Conservation (phyloP, 2,888 invertebrate genomes). For the Peribatodes rhomboidaria region DNA sequence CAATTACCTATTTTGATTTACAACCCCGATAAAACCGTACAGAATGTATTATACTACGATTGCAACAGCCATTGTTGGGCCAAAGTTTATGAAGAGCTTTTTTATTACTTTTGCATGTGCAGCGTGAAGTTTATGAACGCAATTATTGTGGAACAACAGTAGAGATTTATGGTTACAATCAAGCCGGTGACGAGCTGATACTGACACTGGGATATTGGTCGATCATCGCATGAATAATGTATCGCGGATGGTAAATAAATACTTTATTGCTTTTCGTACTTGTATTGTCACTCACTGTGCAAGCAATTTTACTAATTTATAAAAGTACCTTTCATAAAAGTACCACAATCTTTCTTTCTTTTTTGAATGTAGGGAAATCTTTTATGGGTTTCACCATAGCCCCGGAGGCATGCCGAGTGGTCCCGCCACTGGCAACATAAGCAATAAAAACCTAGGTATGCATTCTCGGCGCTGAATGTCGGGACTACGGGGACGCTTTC, state of each 20-base stretch:
- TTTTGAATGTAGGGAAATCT: no score
- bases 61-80: conserved; percentile 10
- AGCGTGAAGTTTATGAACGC: conserved; percentile 75
- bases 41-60: background rate
- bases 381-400: no score
- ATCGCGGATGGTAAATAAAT: background rate
- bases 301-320: no score
- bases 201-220: conserved; percentile 42
- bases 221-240: conserved; percentile 40
- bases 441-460: no score
- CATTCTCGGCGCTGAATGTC: no score
- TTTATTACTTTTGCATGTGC: conserved; percentile 77
- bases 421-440: no score
- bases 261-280: background rate
- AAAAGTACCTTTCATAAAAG: no score
- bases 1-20: no score
- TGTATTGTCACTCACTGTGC: no score
- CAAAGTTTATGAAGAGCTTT: conserved; percentile 55
- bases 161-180: conserved; percentile 47
- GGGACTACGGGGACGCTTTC: no score
- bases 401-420: no score
- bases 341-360: no score
- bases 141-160: conserved; percentile 70
- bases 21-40: conserved; percentile 1
- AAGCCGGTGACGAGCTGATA: conserved; percentile 46